These are phyloP conservation scores for Elanus axillaris DNA, from an alignment of 2,113 vertebrate genomes.

Conservation along the genomic window DNA sequence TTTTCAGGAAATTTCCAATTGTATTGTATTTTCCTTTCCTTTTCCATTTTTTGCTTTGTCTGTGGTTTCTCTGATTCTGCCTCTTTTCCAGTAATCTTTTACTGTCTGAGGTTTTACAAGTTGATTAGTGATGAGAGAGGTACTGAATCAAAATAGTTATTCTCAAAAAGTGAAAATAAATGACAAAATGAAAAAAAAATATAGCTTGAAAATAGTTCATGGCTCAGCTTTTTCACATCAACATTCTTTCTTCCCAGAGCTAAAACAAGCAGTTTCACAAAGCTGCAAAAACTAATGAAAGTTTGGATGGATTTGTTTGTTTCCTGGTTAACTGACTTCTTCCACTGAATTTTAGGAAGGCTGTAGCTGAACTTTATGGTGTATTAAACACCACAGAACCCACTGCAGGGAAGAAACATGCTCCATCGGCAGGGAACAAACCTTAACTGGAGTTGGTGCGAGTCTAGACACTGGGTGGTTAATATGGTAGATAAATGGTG, in stretches of 20 bases:
- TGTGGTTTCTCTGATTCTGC: neutral
- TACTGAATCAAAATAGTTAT: neutral
- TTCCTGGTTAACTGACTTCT: neutral
- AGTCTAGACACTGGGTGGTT: neutral
- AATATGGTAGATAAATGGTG: fast-evolving
- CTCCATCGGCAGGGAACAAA: neutral
- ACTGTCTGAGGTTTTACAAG: neutral
- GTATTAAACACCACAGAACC: neutral
- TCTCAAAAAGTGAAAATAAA: neutral
- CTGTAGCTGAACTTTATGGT: neutral
- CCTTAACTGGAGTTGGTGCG: neutral
- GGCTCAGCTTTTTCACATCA: neutral
- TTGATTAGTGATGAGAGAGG: neutral
- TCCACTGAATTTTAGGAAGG: neutral
- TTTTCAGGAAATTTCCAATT: neutral
- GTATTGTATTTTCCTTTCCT: neutral
- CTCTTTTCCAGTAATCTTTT: neutral
- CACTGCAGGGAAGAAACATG: neutral
- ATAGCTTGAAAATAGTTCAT: neutral
- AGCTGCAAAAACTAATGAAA: neutral
- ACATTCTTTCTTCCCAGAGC: neutral
- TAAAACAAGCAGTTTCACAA: neutral
- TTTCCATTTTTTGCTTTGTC: neutral
- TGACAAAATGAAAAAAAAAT: neutral
- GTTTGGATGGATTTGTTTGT: neutral